Percentiles rank a stretch among this genome's conserved stretches.
These are phyloP conservation scores for Trimorus sp. DNA, from an alignment of 2,888 invertebrate genomes.

Conservation along the genomic window DNA sequence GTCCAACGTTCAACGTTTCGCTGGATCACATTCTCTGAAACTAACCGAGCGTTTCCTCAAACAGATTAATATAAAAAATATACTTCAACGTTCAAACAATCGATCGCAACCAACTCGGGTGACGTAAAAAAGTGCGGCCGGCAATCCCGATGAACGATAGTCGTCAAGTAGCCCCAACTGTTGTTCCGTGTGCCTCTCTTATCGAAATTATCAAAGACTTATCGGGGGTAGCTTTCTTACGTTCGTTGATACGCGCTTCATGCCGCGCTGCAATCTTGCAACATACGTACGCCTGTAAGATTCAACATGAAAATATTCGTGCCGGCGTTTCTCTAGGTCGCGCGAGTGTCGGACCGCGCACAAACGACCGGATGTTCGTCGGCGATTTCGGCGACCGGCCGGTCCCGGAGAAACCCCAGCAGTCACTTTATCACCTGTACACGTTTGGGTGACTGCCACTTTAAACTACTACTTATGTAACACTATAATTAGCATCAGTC, in stretches of 20 bases:
- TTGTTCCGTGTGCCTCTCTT: constrained; percentile 12
- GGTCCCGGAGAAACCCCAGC: constrained; percentile 44
- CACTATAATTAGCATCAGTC: constrained; percentile 71
- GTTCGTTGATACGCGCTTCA: constrained; percentile 69
- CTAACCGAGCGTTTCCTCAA: not conserved
- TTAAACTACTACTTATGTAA: constrained; percentile 66
- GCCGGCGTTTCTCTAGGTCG: constrained; percentile 19
- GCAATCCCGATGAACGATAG: constrained; percentile 56
- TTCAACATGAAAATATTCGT: constrained; percentile 27
- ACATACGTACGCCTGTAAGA: constrained; percentile 22
- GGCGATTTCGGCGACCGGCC: not conserved
- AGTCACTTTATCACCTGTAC: constrained; percentile 34
- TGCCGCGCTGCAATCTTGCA: constrained; percentile 35
- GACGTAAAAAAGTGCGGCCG: constrained; percentile 24
- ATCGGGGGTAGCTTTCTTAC: constrained; percentile 42
- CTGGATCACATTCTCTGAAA: not conserved
- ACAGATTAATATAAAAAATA: constrained; percentile 12
- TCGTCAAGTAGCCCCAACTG: constrained; percentile 10
- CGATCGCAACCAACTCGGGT: not conserved
- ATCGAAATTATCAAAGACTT: constrained; percentile 32
- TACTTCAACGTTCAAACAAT: constrained; percentile 8
- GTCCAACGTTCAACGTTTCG: too few species aligned
- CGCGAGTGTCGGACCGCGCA: too few species aligned
- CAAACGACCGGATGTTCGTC: not conserved
- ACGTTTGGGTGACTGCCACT: constrained; percentile 45